Evolutionary conservation across 1,140 invertebrate genomes (phyloP).

Genomic region (Hirudo medicinalis): DNA sequence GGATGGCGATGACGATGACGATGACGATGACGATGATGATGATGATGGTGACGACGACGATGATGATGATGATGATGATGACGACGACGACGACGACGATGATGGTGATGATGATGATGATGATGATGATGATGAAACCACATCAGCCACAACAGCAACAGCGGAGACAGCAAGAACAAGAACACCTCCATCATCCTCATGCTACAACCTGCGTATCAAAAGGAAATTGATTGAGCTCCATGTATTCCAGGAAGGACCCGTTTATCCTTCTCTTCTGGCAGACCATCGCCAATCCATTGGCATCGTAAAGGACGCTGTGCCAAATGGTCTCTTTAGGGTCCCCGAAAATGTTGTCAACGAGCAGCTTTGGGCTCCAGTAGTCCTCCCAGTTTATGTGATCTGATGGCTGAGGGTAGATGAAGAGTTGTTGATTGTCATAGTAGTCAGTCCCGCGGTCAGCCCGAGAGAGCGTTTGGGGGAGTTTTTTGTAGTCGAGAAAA

Average conservation of each 20-base stretch:
- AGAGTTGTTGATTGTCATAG: background rate
- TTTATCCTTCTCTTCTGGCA: constrained; percentile 22
- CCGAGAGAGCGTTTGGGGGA: no score
- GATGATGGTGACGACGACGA: constrained; percentile 19
- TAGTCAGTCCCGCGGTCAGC: no score
- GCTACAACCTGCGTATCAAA: constrained; percentile 24
- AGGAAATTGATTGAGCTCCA: constrained; percentile 25
- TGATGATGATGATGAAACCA: constrained; percentile 18
- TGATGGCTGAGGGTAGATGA: background rate
- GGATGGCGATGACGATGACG: constrained; percentile 19
- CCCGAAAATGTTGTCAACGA: constrained; percentile 22
- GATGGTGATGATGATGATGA: constrained; percentile 20
- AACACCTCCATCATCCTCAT: background rate
- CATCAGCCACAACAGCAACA: background rate
- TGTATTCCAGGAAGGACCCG: constrained; percentile 24
- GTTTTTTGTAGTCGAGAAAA: no score
- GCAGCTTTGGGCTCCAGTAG: constrained; percentile 25
- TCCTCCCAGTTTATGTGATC: constrained; percentile 19
- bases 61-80: constrained; percentile 21
- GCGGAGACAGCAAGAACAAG: no score
- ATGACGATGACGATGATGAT: constrained; percentile 19
- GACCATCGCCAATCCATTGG: constrained; percentile 17
- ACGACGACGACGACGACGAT: constrained; percentile 18
- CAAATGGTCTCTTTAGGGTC: constrained; percentile 22
- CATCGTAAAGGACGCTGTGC: constrained; percentile 19